Evolutionary conservation across 2,797 vertebrate species (phyloP).

Genomic region (Tenualosa ilisha): DNA sequence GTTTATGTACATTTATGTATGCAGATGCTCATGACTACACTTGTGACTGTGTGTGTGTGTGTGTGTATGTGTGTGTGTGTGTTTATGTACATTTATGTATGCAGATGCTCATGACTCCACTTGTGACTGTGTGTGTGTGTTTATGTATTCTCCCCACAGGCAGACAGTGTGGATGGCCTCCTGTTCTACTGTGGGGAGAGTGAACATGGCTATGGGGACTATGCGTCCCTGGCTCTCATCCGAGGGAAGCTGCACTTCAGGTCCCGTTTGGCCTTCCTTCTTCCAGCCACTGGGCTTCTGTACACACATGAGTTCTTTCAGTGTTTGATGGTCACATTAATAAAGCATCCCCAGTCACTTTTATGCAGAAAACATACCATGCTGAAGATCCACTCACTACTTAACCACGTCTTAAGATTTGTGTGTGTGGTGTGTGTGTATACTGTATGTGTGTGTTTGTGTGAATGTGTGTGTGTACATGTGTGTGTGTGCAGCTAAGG

Average conservation of each 20-base stretch:
- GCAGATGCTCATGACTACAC: no score
- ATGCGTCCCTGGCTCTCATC: conserved; percentile 76
- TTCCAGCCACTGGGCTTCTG: background rate
- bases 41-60: background rate
- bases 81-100: background rate
- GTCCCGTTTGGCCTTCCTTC: conserved; percentile 55
- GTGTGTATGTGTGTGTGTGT: background rate
- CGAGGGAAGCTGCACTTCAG: conserved; percentile 74
- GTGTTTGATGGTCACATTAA: background rate
- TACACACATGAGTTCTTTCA: background rate
- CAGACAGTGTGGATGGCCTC: conserved; percentile 75
- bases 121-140: background rate
- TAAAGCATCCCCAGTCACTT: background rate
- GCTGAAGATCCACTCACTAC: background rate
- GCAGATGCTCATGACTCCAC: no score
- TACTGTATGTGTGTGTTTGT: no score
- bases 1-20: background rate
- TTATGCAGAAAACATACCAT: background rate
- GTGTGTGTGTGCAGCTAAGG: background rate
- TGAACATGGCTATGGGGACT: conserved; percentile 77
- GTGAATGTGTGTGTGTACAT: background rate
- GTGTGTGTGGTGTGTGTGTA: background rate
- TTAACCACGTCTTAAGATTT: no score
- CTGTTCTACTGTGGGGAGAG: conserved; percentile 82
- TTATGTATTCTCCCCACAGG: conserved; percentile 57